phyloP scores from a whole-genome alignment of 2,113 vertebrate species.

The Bubo bubo region DNA sequence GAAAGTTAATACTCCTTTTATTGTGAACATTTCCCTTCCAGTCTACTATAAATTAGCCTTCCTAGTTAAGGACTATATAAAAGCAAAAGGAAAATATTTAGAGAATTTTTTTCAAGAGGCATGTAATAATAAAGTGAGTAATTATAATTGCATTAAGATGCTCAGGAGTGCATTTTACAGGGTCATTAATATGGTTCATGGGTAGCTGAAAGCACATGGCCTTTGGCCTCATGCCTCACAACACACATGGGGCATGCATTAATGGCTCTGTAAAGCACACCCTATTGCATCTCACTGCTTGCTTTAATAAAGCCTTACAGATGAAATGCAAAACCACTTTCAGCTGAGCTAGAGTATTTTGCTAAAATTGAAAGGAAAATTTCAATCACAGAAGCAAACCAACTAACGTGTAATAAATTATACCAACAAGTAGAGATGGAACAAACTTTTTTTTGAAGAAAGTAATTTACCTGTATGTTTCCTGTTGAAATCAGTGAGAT shows the following conservation, averaged over 20 bases:
- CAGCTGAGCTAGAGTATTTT: not conserved
- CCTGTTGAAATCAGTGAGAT: not conserved
- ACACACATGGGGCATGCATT: not conserved
- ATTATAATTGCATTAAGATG: constrained; percentile 50
- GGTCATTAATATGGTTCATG: constrained; percentile 17
- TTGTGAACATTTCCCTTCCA: not conserved
- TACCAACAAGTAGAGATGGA: not conserved
- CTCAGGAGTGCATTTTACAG: not conserved
- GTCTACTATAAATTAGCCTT: not conserved
- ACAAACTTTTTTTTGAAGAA: not conserved
- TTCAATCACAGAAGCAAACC: not conserved
- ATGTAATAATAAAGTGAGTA: constrained; percentile 13
- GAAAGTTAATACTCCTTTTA: not conserved
- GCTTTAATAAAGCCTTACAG: not conserved
- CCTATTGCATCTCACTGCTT: not conserved
- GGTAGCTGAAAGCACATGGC: constrained; percentile 14
- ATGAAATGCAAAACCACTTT: not conserved
- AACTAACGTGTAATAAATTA: not conserved
- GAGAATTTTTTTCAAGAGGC: not conserved
- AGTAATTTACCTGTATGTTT: rapidly evolving
- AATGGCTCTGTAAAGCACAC: constrained; percentile 1
- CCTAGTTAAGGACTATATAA: not conserved
- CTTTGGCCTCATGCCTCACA: constrained; percentile 30
- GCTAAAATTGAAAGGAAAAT: not conserved
- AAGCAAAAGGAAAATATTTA: constrained; percentile 11